phyloP scores from a whole-genome alignment of 2,797 vertebrate species.

The Sebastes matsubarae region DNA sequence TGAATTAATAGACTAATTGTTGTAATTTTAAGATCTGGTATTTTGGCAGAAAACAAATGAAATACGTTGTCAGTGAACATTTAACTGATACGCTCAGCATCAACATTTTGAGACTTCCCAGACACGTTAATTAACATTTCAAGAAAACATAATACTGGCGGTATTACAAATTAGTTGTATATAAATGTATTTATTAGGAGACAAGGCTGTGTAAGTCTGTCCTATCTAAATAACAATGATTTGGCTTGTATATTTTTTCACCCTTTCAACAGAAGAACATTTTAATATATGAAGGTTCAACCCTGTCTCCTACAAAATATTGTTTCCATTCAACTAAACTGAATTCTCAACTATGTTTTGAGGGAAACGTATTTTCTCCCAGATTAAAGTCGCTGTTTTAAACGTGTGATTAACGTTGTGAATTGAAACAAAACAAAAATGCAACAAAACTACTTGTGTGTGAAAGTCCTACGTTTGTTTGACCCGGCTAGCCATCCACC shows the following conservation, averaged over 20 bases:
- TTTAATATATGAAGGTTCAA: not conserved
- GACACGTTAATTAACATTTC: not conserved
- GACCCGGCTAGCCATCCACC: too few relatives aligned
- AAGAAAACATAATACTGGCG: not conserved
- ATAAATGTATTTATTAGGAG: not conserved
- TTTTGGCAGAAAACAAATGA: not conserved
- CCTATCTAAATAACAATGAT: not conserved
- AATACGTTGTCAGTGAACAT: not conserved
- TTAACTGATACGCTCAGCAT: too few relatives aligned
- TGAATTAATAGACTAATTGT: not conserved
- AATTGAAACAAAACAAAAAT: too few relatives aligned
- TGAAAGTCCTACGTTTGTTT: too few relatives aligned
- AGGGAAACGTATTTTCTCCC: too few relatives aligned
- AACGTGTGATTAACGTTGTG: accelerated
- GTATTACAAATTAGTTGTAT: not conserved
- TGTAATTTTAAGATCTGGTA: not conserved
- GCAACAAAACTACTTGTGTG: too few relatives aligned
- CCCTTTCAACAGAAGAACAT: not conserved
- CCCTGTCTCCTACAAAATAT: too few relatives aligned
- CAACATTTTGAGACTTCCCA: not conserved
- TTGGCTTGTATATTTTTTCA: not conserved
- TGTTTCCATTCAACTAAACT: too few relatives aligned
- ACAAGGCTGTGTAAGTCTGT: not conserved
- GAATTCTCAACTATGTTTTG: too few relatives aligned
- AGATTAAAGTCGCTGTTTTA: too few relatives aligned